Evolutionary conservation across 2,888 invertebrate genomes (phyloP), one percentile per base, ranked within the genome.

Genomic region (Operophtera brumata): DNA sequence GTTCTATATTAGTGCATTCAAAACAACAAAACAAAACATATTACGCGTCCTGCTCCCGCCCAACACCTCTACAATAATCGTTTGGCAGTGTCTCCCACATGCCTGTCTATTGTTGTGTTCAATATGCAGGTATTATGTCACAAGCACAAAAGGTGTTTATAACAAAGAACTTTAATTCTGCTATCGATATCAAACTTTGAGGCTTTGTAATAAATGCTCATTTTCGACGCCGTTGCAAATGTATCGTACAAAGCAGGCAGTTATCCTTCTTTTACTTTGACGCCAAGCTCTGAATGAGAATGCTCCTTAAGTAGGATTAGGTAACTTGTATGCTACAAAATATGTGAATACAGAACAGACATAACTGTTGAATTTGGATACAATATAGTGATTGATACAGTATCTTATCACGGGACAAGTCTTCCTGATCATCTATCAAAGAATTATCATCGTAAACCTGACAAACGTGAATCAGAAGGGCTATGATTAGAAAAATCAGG

Each of bases 11-110:
- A 61, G 43, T 54, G 49, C 50, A 58, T 56, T 57, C 47, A 54
- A n/a, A 51, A 51, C 12, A 49, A 44, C 67, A 63, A 54, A 63
- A 60, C 54, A 62, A 65, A 50, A 60, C 47, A 54, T 61, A 59
- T 61, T 66, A 63, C 60, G 57, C 52, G 54, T 60, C 46, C 57
- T 52, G 58, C 32, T 59, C 56, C 64, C 69, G 62, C 66, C 67
- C 68, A n/a, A n/a, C n/a, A 62, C 70, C 52, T 62, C 66, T 63
- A 65, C 53, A 50, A 64, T 63, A 64, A 63, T 36, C 64, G 67
- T 69, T 75, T 76, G 77, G 77, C 71, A 73, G 58, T 62, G 58
- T 58, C 48, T 49, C 53, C 60, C 59, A 65, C 64, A 70, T 71
- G 66, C 64, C 62, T 62, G 64, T 63, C 64, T 69, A 67, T 71